A percentile compares a stretch with the other conserved stretches of the same genome.
These are phyloP conservation scores for Phalacrocorax carbo DNA, from an alignment of 2,113 vertebrate species.

Conservation along the genomic window DNA sequence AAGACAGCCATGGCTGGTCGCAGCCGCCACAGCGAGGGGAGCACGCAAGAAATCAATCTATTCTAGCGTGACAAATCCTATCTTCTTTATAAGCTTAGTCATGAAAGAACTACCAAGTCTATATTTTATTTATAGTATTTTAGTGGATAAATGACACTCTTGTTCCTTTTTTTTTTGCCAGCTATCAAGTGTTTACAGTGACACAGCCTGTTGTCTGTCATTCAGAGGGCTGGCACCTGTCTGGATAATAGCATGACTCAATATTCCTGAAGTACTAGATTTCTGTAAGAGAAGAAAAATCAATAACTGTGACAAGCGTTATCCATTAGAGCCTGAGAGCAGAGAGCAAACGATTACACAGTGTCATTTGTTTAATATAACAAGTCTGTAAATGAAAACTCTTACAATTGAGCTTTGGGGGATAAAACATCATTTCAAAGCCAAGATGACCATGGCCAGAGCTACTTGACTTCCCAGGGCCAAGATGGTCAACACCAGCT, in stretches of 20 bases:
- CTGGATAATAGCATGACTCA: slow-evolving; percentile 40
- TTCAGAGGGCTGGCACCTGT: slow-evolving; percentile 12
- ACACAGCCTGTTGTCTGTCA: slow-evolving; percentile 30
- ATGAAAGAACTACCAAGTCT: slow-evolving; percentile 8
- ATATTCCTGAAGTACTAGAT: slow-evolving; percentile 42
- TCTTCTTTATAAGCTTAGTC: neutral
- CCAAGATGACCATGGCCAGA: neutral
- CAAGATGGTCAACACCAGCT: neutral
- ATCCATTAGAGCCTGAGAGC: slow-evolving; percentile 15
- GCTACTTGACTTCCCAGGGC: neutral
- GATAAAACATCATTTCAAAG: neutral
- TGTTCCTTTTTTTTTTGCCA: neutral
- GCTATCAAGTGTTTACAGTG: slow-evolving; percentile 19
- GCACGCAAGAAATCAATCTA: neutral
- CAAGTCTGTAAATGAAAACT: slow-evolving; percentile 14
- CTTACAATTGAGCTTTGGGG: neutral
- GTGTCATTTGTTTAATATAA: slow-evolving; percentile 33
- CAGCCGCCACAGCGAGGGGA: neutral
- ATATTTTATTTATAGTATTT: slow-evolving; percentile 38
- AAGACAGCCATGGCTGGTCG: neutral
- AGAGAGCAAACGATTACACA: neutral
- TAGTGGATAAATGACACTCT: slow-evolving; percentile 10
- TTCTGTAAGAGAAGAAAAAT: slow-evolving; percentile 51
- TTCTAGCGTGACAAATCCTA: neutral
- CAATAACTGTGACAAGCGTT: slow-evolving; percentile 52